Base-by-base conservation (phyloP, 2,797 vertebrate species). In the Notolepis coatsorum region DNA sequence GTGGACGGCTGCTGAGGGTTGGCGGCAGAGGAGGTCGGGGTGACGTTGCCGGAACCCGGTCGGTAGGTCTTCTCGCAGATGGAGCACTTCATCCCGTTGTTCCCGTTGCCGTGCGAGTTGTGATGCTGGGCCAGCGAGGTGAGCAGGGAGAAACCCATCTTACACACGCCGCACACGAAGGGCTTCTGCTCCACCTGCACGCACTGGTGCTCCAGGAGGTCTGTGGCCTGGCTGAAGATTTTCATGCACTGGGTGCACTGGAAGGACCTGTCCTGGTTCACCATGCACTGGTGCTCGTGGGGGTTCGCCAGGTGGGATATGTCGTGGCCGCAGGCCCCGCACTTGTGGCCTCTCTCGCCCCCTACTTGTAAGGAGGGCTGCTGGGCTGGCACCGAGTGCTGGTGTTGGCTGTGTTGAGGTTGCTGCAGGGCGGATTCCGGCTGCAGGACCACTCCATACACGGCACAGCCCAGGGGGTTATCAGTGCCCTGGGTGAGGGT, bases 221-320 rank as follows among this genome's bases (percentile, higher is more conserved):
- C 97, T 0, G 97, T 98, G 5, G 97, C 97, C 89, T 99, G 97
- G 76, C 96, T 96, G 84, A 99, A 99, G 81, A 98, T 95, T 92
- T 98, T 98, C 91, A 98, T 95, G 73, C 97, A 99, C 92, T 99
- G 97, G 0, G 97, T 98, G 69, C 97, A 99, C 88, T 99, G 97
- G 82, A 98, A 99, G 1, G 96, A 98, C 2, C 97, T 94, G 80
- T 98, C 97, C n/a, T 96, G 95, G 68, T 78, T 93, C 58, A 94
- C 93, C 92, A 99, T 93, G 84, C 97, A 99, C 90, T 98, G 97
- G 77, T 99, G 97, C 84, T 98, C 97, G 0, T 98, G 96, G 0
- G 96, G 96, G 80, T 96, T 97, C 64, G 96, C 93, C 81, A 99
- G 89, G 85, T 98, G 97, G 0, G 95, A 70, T 7, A 99, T 93